Evolutionary conservation across 2,888 invertebrate species (phyloP).

Genomic region (Parelbella ahira): DNA sequence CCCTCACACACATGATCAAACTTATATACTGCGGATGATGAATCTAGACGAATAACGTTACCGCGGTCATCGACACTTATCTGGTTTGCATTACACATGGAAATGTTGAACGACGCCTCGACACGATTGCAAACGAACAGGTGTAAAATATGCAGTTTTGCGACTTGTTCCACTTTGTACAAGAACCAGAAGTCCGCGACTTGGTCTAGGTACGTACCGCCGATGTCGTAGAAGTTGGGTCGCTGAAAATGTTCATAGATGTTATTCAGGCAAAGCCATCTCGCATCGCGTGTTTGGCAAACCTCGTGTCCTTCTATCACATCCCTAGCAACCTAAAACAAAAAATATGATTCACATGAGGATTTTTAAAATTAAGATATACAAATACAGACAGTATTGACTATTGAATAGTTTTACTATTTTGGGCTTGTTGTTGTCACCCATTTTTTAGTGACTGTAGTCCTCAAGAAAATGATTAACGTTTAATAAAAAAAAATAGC

Average conservation of each 20-base stretch:
- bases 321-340: conserved; percentile 42
- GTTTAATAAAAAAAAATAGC: no score
- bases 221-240: conserved; percentile 62
- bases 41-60: conserved; percentile 42
- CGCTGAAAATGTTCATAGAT: conserved; percentile 59
- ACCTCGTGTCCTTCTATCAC: conserved; percentile 50
- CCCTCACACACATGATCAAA: conserved; percentile 38
- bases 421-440: no score
- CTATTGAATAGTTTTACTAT: no score
- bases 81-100: conserved; percentile 44
- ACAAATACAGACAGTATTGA: no score
- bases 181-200: conserved; percentile 60
- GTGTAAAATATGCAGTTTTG: conserved; percentile 54
- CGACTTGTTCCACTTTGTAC: conserved; percentile 52
- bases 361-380: no score
- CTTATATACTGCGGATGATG: conserved; percentile 39
- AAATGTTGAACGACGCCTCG: conserved; percentile 45
- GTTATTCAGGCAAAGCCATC: conserved; percentile 56
- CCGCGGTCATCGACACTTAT: conserved; percentile 47
- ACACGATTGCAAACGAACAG: conserved; percentile 54
- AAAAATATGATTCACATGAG: no score
- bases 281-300: conserved; percentile 53
- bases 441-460: no score
- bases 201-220: conserved; percentile 58
- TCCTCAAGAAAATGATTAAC: no score